These are phyloP conservation scores for Channa striata DNA, from an alignment of 2,797 vertebrate genomes.

Conservation along the genomic window DNA sequence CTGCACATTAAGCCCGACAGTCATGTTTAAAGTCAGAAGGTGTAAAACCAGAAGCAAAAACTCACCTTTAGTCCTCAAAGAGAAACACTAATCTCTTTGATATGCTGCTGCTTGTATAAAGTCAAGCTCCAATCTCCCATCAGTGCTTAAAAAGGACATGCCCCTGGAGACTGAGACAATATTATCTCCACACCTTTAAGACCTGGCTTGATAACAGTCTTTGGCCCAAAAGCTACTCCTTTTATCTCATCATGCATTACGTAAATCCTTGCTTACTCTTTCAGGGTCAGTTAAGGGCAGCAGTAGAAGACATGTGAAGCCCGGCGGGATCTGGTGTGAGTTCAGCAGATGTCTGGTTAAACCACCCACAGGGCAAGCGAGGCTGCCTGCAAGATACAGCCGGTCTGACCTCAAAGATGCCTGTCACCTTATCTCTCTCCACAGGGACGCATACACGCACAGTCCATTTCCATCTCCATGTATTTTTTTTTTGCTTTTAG, in stretches of 20 bases:
- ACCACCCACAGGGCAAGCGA: slow-evolving; percentile 64
- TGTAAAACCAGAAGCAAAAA: slow-evolving; percentile 12
- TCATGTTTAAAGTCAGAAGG: slow-evolving; percentile 18
- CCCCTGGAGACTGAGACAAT: slow-evolving; percentile 51
- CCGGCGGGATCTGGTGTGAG: slow-evolving; percentile 61
- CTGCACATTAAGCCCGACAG: neutral
- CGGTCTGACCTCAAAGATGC: slow-evolving; percentile 67
- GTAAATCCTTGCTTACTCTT: slow-evolving; percentile 63
- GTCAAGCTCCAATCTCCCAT: slow-evolving; percentile 33
- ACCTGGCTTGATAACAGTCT: slow-evolving; percentile 52
- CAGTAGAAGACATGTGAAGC: slow-evolving; percentile 38
- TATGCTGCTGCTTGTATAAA: slow-evolving; percentile 13
- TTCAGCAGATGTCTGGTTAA: slow-evolving; percentile 69
- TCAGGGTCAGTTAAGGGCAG: slow-evolving; percentile 58
- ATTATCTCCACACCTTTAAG: slow-evolving; percentile 51
- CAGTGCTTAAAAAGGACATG: slow-evolving; percentile 47
- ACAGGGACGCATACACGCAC: slow-evolving; percentile 23
- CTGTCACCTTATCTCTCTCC: slow-evolving; percentile 67
- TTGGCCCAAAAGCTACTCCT: slow-evolving; percentile 41
- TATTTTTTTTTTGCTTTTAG: slow-evolving; percentile 32
- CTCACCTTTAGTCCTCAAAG: slow-evolving; percentile 26
- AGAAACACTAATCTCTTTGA: slow-evolving; percentile 35
- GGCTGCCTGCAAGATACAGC: slow-evolving; percentile 63
- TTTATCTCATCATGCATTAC: slow-evolving; percentile 57
- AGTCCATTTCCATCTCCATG: slow-evolving; percentile 22